A percentile compares a stretch with the other conserved stretches of the same genome.
phyloP scores from a whole-genome alignment of 1,140 invertebrate species.

The Rhynchophorus ferrugineus region DNA sequence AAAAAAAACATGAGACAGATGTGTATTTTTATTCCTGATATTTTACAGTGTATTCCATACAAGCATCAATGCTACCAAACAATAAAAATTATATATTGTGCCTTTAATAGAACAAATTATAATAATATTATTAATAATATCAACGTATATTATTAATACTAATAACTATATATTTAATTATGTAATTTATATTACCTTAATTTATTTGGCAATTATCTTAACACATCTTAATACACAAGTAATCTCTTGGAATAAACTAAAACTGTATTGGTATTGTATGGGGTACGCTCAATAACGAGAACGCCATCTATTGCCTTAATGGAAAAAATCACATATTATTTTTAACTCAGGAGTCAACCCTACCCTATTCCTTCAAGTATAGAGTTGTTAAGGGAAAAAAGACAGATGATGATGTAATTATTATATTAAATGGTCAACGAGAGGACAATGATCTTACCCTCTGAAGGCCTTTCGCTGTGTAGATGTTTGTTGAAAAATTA shows the following conservation, averaged over 20 bases:
- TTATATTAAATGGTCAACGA: conserved; percentile 11
- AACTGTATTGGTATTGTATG: too few species aligned
- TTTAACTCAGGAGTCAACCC: conserved; percentile 34
- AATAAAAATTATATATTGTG: too few species aligned
- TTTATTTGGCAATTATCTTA: too few species aligned
- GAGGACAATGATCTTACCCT: conserved; percentile 10
- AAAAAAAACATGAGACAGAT: conserved; percentile 33
- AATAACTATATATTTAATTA: not conserved
- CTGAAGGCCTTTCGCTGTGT: conserved; percentile 16
- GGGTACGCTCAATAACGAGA: conserved; percentile 7
- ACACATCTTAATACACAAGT: not conserved
- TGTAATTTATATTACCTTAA: not conserved
- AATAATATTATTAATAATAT: too few species aligned
- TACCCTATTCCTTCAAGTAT: conserved; percentile 23
- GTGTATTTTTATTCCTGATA: conserved; percentile 33
- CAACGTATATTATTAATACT: not conserved
- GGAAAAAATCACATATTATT: conserved; percentile 32
- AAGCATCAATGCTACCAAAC: too few species aligned
- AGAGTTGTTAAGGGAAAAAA: conserved; percentile 16
- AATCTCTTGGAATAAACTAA: too few species aligned
- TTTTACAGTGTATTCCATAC: not conserved
- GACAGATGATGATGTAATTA: not conserved
- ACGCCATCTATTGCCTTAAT: conserved; percentile 39
- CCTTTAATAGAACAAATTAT: too few species aligned
- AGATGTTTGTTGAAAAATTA: conserved; percentile 26